phyloP scores from a whole-genome alignment of 2,113 vertebrate genomes.

The Aptenodytes patagonicus region DNA sequence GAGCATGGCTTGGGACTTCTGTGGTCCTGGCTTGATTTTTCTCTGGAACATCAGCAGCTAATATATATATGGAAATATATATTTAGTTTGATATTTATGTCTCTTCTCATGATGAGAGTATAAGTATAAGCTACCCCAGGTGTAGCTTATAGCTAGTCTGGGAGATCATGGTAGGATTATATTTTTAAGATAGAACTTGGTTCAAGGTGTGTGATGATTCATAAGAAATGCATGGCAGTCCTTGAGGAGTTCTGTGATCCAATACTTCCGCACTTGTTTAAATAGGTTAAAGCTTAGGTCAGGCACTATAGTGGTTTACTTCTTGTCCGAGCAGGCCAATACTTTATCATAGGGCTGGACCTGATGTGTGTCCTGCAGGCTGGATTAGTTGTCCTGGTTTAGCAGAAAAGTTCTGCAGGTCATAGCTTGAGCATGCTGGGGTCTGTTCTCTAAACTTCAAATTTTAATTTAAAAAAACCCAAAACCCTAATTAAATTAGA shows the following conservation, averaged over 20 bases:
- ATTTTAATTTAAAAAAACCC: not conserved
- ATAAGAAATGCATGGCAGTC: not conserved
- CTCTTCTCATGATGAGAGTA: not conserved
- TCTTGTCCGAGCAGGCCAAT: not conserved
- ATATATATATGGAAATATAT: rapidly evolving
- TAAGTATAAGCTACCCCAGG: not conserved
- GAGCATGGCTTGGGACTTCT: not conserved
- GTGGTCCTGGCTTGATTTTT: not conserved
- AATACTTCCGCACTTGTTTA: not conserved
- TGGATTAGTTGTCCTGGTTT: not conserved
- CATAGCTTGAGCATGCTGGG: not conserved
- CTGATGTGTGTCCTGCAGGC: not conserved
- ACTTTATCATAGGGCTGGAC: not conserved
- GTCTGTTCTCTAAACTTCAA: not conserved
- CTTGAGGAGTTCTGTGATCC: not conserved
- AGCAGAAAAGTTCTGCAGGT: not conserved
- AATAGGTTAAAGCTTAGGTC: not conserved
- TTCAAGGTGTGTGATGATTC: not conserved
- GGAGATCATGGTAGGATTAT: not conserved
- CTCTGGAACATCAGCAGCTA: not conserved
- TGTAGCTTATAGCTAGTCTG: not conserved
- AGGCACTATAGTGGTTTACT: not conserved
- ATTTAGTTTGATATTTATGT: not conserved
- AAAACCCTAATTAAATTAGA: not conserved
- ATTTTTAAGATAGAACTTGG: not conserved